Base-by-base conservation (phyloP, 2,797 vertebrate species). In the Euthynnus affinis region DNA sequence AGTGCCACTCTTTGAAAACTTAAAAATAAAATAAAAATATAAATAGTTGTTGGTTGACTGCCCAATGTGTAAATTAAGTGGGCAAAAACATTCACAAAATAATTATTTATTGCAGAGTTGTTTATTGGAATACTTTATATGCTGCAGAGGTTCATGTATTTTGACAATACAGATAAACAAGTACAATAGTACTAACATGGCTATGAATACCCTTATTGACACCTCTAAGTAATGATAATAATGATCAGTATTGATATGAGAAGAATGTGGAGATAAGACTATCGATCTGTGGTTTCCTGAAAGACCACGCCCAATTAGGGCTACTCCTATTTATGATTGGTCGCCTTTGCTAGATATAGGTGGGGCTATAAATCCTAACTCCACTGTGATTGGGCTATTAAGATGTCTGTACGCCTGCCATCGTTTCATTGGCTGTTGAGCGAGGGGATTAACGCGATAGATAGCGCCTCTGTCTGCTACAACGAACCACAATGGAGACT, bases 401-500 rank as follows among this genome's bases (percentile, higher is more conserved):
- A 10, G 2, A 69, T 60, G 89, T 91, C 92, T 12, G 63, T 93
- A 84, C 69, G 14, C 2, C 3, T 9, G 9, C 55, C 18, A 15
- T 15, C 15, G 0, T 60, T 1, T 66, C 5, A 91, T 94, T 93
- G 89, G 94, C 42, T 75, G 22, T 52, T 46, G 10, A 12, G 22
- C 40, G 5, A 56, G 53, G 14, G 70, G 80, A 93, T 95, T 92
- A 80, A 82, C 32, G 52, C 63, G 12, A 13, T 14, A 42, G 51
- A 81, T 78, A 75, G 65, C 5, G 66, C 40, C 81, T 88, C 70
- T 53, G 71, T 80, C 86, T 57, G 23, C n/a, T 88, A 74, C 84
- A 90, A 90, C 92, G 90, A 90, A 89, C 90, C 88, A 82, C 91
- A 93, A 89, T 92, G 92, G 92, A 94, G 89, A 84, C 82, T 61